Conservation (phyloP, 2,113 vertebrate species). For the Lamprotornis superbus region DNA sequence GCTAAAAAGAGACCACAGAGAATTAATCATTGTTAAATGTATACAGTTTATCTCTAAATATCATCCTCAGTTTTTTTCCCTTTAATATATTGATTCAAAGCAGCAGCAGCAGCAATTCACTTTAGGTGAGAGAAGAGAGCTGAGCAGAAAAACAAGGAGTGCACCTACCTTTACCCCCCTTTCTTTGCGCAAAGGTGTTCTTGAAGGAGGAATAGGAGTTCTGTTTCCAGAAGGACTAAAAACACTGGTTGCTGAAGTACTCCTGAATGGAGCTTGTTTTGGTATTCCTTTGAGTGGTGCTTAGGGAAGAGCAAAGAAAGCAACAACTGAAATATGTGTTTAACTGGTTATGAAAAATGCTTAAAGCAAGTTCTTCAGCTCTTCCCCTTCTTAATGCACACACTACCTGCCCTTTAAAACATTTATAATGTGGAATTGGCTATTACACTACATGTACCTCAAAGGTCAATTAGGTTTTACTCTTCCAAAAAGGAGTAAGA, state of each 20-base stretch:
- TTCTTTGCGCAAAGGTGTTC: conserved; percentile 92
- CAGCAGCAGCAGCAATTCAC: background rate
- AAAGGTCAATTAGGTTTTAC: background rate
- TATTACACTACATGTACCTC: background rate
- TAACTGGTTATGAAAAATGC: background rate
- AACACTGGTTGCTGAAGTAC: conserved; percentile 89
- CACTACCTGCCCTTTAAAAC: background rate
- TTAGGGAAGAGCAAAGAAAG: conserved; percentile 43
- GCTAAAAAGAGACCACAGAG: conserved; percentile 62
- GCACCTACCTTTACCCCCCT: conserved; percentile 90
- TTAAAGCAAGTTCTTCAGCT: background rate
- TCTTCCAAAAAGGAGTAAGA: background rate
- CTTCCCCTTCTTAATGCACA: background rate
- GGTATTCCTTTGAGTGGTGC: conserved; percentile 97
- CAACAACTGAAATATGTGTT: background rate
- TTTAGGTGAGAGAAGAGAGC: background rate
- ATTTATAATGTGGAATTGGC: background rate
- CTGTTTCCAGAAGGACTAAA: conserved; percentile 93
- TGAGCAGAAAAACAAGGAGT: background rate
- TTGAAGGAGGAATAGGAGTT: conserved; percentile 88
- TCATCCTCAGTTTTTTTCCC: background rate
- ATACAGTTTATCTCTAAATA: background rate
- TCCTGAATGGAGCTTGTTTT: conserved; percentile 93
- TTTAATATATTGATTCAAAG: background rate
- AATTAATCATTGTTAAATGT: background rate